These are phyloP conservation scores for Yponomeuta malinellus DNA, from an alignment of 2,888 invertebrate genomes.

Conservation along the genomic window DNA sequence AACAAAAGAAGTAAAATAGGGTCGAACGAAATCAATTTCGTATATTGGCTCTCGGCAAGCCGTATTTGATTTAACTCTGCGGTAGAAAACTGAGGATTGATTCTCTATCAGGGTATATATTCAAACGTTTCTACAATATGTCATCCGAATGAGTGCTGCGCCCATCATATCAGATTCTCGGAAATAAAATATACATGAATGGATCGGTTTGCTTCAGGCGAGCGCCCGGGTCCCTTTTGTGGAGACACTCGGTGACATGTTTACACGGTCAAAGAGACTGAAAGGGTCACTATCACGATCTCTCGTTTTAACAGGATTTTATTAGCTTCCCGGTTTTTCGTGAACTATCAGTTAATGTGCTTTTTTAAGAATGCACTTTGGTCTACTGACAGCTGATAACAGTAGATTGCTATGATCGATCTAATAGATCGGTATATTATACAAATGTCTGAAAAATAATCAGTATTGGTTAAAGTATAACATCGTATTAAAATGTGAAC, in stretches of 20 bases:
- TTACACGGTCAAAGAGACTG: conserved; percentile 51
- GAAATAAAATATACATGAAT: conserved; percentile 69
- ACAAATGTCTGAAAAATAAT: no score
- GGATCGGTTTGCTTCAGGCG: conserved; percentile 54
- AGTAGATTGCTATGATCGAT: no score
- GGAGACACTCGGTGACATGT: conserved; percentile 49
- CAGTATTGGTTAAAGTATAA: no score
- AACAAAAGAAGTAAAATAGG: conserved; percentile 15
- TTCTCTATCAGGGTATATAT: conserved; percentile 48
- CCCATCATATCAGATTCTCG: conserved; percentile 59
- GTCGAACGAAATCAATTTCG: conserved; percentile 43
- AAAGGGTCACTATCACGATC: conserved; percentile 5
- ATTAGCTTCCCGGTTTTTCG: no score
- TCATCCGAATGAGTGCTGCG: conserved; percentile 64
- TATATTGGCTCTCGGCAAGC: conserved; percentile 50
- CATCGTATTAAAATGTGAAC: no score
- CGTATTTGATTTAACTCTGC: conserved; percentile 53
- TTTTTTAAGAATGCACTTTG: no score
- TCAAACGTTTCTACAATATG: conserved; percentile 65
- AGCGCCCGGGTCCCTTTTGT: conserved; percentile 46
- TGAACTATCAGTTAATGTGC: no score
- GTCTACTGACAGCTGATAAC: no score
- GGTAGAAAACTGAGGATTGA: conserved; percentile 52
- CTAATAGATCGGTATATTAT: no score
- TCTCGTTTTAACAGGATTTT: not conserved